phyloP scores from a whole-genome alignment of 2,113 vertebrate species.

The Ageneiosus marmoratus region DNA sequence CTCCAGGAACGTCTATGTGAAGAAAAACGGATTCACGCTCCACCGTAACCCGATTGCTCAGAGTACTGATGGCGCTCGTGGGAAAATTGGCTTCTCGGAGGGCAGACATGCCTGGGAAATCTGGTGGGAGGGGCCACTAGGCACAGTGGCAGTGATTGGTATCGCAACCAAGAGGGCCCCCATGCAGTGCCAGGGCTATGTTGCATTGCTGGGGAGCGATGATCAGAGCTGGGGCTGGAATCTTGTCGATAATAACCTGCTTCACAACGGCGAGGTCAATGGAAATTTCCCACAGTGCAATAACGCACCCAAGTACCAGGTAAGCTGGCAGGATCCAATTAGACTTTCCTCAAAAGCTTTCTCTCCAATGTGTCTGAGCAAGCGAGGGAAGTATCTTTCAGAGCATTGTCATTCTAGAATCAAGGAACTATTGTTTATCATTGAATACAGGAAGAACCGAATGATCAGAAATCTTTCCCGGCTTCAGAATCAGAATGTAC shows the following conservation, averaged over 20 bases:
- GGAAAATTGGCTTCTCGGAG: slow-evolving; percentile 95
- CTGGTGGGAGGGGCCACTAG: slow-evolving; percentile 98
- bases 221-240: slow-evolving; percentile 99
- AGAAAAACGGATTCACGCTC: slow-evolving; percentile 97
- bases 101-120: slow-evolving; percentile 98
- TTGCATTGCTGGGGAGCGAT: slow-evolving; percentile 93
- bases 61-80: slow-evolving; percentile 95
- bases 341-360: background rate
- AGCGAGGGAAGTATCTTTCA: background rate
- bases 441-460: background rate
- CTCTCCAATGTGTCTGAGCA: background rate
- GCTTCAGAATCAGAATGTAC: background rate
- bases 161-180: slow-evolving; percentile 92
- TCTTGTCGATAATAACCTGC: slow-evolving; percentile 97
- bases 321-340: slow-evolving; percentile 56
- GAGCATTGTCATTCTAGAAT: background rate
- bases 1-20: slow-evolving; percentile 96
- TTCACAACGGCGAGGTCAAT: slow-evolving; percentile 96
- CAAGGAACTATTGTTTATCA: background rate
- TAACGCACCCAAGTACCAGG: slow-evolving; percentile 98
- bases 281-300: slow-evolving; percentile 98
- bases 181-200: slow-evolving; percentile 98
- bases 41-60: slow-evolving; percentile 98
- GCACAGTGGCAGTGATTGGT: slow-evolving; percentile 96
- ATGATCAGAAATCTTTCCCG: background rate